These are phyloP conservation scores for Numenius arquata DNA, from an alignment of 2,113 vertebrate genomes.

Conservation along the genomic window DNA sequence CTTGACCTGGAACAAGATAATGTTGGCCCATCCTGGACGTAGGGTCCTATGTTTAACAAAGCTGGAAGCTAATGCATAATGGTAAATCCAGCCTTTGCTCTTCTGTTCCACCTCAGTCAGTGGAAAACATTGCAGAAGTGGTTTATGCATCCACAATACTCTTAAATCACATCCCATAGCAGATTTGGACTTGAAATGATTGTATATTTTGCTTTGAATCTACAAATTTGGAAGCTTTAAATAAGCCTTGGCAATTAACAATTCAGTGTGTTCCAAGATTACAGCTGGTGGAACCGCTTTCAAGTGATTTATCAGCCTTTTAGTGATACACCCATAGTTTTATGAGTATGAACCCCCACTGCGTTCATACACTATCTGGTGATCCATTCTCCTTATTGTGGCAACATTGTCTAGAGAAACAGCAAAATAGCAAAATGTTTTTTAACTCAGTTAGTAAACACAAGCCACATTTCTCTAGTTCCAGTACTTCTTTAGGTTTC, in stretches of 20 bases:
- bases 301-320: slow-evolving; percentile 3
- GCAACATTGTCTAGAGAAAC: not conserved
- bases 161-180: not conserved
- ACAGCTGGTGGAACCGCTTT: not conserved
- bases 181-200: not conserved
- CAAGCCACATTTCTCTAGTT: not conserved
- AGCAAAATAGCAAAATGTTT: not conserved
- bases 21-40: not conserved
- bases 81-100: not conserved
- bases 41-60: not conserved
- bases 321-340: not conserved
- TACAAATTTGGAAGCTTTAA: not conserved
- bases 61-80: not conserved
- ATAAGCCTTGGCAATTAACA: not conserved
- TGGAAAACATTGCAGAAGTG: not conserved
- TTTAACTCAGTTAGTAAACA: not conserved
- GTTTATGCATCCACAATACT: not conserved
- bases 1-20: not conserved
- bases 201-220: not conserved
- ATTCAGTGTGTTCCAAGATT: not conserved
- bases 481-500: not conserved
- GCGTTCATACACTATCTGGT: not conserved
- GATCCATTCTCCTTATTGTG: not conserved
- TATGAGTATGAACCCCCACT: not conserved
- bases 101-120: not conserved